Evolutionary conservation across 2,113 vertebrate genomes (phyloP).

Genomic region (Indicator indicator): DNA sequence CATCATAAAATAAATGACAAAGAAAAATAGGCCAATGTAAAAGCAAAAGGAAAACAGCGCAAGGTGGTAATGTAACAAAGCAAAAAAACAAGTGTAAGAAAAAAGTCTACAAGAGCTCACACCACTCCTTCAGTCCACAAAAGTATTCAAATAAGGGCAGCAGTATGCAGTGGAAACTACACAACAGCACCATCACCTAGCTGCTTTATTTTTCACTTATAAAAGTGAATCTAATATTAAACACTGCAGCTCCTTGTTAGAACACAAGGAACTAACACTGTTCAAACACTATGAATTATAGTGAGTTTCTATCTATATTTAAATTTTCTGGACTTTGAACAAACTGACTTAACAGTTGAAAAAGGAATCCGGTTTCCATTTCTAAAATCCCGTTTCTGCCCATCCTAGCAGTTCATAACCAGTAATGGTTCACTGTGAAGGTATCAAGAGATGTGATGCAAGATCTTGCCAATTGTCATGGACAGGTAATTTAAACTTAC

Average conservation of each 20-base stretch:
- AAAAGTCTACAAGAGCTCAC: neutral
- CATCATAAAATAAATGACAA: neutral
- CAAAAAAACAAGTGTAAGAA: neutral
- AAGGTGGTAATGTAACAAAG: neutral
- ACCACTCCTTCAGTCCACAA: neutral
- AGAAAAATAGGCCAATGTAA: neutral
- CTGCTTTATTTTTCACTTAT: neutral
- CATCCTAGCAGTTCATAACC: neutral
- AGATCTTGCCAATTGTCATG: too few relatives aligned
- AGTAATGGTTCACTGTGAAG: neutral
- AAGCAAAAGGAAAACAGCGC: neutral
- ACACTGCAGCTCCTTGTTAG: neutral
- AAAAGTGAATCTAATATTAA: neutral
- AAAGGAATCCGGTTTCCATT: neutral
- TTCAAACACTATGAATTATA: neutral
- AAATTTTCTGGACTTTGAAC: slow-evolving; percentile 9
- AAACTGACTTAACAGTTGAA: slow-evolving; percentile 38
- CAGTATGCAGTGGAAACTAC: neutral
- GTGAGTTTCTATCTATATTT: slow-evolving; percentile 1
- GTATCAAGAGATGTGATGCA: too few relatives aligned
- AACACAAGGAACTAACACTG: slow-evolving; percentile 5
- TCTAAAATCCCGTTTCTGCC: slow-evolving; percentile 3
- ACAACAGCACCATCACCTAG: neutral
- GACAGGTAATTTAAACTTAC: too few relatives aligned
- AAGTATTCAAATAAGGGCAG: neutral